Evolutionary conservation across 2,113 vertebrate genomes (phyloP).

Genomic region (Raja brachyura): DNA sequence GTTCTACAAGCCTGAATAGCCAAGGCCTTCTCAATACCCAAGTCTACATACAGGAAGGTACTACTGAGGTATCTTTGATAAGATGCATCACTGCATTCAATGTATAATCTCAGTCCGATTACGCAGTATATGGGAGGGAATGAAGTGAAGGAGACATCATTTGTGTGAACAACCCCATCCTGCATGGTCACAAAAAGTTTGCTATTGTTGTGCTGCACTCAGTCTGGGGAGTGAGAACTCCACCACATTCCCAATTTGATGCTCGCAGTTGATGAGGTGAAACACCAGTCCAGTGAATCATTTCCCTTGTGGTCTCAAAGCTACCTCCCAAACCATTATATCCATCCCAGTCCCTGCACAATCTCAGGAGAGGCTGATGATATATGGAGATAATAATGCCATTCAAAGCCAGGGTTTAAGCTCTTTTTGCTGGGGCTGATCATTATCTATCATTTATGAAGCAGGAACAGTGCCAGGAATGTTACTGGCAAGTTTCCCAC

Average conservation of each 20-base stretch:
- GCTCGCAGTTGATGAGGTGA: not conserved
- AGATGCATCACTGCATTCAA: not conserved
- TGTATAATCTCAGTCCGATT: too few species aligned
- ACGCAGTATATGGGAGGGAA: too few species aligned
- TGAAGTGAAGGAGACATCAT: too few species aligned
- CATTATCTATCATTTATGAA: not conserved
- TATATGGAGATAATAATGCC: not conserved
- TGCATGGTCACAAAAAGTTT: not conserved
- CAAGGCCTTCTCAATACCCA: not conserved
- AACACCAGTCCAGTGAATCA: not conserved
- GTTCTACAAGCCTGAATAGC: not conserved
- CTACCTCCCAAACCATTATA: not conserved
- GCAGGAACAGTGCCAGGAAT: not conserved
- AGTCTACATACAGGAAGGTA: not conserved
- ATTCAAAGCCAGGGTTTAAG: not conserved
- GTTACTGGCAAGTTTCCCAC: not conserved
- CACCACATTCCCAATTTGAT: not conserved
- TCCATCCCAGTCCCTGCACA: too few species aligned
- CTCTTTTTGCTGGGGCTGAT: not conserved
- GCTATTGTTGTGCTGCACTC: not conserved
- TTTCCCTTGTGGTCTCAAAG: not conserved
- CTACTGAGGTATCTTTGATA: not conserved
- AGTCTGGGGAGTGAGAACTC: not conserved
- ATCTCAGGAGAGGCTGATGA: too few species aligned
- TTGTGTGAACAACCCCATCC: not conserved